Conservation (phyloP, 2,113 vertebrate genomes). For the Azemiops feae region DNA sequence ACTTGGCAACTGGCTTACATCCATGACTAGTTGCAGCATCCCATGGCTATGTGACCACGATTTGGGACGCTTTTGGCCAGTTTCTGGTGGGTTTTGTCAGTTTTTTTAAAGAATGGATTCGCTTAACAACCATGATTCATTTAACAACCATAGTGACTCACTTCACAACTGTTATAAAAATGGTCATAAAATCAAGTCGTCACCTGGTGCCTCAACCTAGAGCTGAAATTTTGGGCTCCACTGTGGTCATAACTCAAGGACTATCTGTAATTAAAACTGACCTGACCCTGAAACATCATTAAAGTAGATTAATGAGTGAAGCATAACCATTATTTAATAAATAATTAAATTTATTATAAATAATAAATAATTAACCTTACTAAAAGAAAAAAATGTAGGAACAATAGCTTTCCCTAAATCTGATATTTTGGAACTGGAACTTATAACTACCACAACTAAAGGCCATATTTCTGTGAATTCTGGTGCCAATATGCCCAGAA, state of each 20-base stretch:
- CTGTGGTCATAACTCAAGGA: not conserved
- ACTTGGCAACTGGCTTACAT: not conserved
- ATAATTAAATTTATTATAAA: no score
- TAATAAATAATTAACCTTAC: not conserved
- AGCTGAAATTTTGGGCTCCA: not conserved
- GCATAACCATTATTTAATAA: not conserved
- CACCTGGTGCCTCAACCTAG: not conserved
- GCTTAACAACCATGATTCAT: not conserved
- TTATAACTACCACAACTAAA: not conserved
- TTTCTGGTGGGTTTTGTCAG: not conserved
- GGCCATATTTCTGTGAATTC: not conserved
- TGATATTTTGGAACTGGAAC: not conserved
- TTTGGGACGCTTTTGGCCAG: not conserved
- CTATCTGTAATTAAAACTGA: not conserved
- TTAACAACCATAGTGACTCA: not conserved
- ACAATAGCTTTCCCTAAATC: not conserved
- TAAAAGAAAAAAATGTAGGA: not conserved
- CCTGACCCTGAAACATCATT: not conserved
- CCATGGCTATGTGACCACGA: not conserved
- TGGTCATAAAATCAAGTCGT: not conserved
- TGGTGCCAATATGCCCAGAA: not conserved
- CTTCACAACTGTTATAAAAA: not conserved
- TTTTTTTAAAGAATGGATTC: not conserved
- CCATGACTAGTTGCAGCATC: not conserved
- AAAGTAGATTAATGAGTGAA: not conserved